These are phyloP conservation scores for Peucedramus taeniatus DNA, from an alignment of 2,113 vertebrate species.

Conservation along the genomic window DNA sequence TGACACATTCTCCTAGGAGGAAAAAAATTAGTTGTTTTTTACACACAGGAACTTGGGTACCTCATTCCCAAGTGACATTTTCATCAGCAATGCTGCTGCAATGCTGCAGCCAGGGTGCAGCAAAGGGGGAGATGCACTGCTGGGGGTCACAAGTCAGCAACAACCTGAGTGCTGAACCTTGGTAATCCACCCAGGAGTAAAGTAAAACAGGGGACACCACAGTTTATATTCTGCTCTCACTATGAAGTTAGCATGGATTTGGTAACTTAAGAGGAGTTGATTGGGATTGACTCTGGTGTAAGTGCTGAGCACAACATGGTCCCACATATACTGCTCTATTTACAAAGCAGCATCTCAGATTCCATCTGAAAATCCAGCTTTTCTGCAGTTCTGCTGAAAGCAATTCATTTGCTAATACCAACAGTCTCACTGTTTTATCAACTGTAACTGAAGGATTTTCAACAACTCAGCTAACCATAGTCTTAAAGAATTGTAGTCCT, in stretches of 20 bases:
- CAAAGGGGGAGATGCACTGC: background rate
- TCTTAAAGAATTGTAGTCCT: background rate
- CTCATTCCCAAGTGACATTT: background rate
- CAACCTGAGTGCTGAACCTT: background rate
- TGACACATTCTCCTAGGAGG: background rate
- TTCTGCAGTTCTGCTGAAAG: background rate
- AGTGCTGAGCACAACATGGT: background rate
- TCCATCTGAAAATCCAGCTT: background rate
- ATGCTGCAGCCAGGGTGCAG: background rate
- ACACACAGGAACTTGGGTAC: background rate
- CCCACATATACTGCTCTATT: background rate
- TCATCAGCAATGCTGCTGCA: background rate
- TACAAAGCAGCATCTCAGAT: background rate
- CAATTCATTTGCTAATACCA: background rate
- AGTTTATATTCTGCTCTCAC: background rate
- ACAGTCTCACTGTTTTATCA: background rate
- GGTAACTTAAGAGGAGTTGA: background rate
- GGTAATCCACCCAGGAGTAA: background rate
- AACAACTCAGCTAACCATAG: background rate
- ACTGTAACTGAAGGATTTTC: background rate
- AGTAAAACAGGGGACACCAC: background rate
- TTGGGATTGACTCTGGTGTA: accelerated
- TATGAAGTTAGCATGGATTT: background rate
- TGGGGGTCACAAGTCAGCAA: background rate
- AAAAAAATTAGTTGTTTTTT: background rate